phyloP scores from a whole-genome alignment of 30 jellyfish, hydroid and myxozoan species.

The Phacellophora camtschatica region DNA sequence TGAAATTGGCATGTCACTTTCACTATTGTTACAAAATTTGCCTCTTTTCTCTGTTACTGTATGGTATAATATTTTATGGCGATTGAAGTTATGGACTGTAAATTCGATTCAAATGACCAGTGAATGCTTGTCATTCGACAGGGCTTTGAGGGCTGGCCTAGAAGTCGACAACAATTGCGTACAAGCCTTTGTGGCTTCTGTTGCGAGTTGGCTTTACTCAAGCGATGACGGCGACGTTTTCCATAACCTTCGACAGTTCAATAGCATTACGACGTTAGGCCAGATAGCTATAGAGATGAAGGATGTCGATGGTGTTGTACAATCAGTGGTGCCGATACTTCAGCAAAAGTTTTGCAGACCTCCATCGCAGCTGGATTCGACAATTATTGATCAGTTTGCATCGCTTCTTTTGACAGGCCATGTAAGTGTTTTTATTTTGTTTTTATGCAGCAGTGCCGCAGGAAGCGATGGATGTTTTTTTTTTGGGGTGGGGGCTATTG shows the following conservation, averaged over 20 bases:
- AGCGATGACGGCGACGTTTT: slow-evolving; percentile 50
- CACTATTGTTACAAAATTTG: too few species aligned
- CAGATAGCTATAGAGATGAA: slow-evolving; percentile 78
- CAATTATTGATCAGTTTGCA: slow-evolving; percentile 88
- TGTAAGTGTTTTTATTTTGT: slow-evolving; percentile 48
- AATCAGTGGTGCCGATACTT: slow-evolving; percentile 72
- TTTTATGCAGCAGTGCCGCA: too few species aligned
- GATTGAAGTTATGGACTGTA: too few species aligned
- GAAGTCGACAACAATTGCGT: slow-evolving; percentile 60
- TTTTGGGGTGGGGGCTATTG: too few species aligned
- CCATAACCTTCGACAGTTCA: slow-evolving; percentile 71
- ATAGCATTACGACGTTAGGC: slow-evolving; percentile 76
- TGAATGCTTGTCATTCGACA: background rate
- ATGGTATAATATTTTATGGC: too few species aligned
- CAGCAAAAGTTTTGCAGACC: slow-evolving; percentile 95
- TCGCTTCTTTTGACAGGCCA: slow-evolving; percentile 78
- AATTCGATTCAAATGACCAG: too few species aligned
- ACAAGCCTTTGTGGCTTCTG: slow-evolving; percentile 75
- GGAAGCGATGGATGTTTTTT: too few species aligned
- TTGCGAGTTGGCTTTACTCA: slow-evolving; percentile 84
- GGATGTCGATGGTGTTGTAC: slow-evolving; percentile 71
- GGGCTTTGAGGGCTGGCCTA: slow-evolving; percentile 74
- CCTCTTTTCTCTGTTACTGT: too few species aligned
- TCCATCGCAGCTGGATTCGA: slow-evolving; percentile 83
- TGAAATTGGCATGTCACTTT: too few species aligned